Base-by-base conservation (phyloP, 1,140 invertebrate genomes). In the Philotrypesis tridentata region DNA sequence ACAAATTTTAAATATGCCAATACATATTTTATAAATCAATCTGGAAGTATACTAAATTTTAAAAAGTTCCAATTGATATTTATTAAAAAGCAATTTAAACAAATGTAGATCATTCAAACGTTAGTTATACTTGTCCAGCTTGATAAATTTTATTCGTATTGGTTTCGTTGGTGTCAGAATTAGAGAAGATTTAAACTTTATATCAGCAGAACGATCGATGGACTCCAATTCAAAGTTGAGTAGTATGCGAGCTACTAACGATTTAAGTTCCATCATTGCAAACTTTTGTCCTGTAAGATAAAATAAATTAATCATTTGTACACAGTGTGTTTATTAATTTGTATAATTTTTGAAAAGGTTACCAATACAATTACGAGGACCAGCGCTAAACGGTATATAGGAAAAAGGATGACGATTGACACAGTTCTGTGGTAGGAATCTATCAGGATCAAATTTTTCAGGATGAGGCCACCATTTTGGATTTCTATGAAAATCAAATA, bases 251-350 rank as follows among this genome's bases (percentile, higher is more conserved):
- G 95, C 93, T 25, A 96, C 85, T 0, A 95, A 91, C 0, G 93
- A 92, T 89, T 97, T 97, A 83, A 95, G 91, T 91, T 97, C 96
- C 86, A 96, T 88, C 89, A 96, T 90, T 1, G 96, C 97, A 90
- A 97, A 97, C 87, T 94, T 95, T 90, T 96, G 48, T 17, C 48
- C 48, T 55, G 21, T 55, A 6, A 95, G 79, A 95, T 89, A 48
- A n/a, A 4, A n/a, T 21, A 5, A n/a, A 21, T 55, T 0, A 43
- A n/a, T n/a, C n/a, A n/a, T n/a, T n/a, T n/a, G n/a, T n/a, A n/a
- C n/a, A n/a, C n/a, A n/a, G n/a, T n/a, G n/a, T n/a, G n/a, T n/a
- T n/a, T n/a, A 43, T 43, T 43, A 1, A 43, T 14, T 43, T 43
- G 1, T 11, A 9, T 43, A 14, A 14, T 1, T 14, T 14, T 14